A percentile compares a stretch with the other conserved stretches of the same genome.
Conservation (phyloP, 2,888 invertebrate genomes). For the Danaus chrysippus region DNA sequence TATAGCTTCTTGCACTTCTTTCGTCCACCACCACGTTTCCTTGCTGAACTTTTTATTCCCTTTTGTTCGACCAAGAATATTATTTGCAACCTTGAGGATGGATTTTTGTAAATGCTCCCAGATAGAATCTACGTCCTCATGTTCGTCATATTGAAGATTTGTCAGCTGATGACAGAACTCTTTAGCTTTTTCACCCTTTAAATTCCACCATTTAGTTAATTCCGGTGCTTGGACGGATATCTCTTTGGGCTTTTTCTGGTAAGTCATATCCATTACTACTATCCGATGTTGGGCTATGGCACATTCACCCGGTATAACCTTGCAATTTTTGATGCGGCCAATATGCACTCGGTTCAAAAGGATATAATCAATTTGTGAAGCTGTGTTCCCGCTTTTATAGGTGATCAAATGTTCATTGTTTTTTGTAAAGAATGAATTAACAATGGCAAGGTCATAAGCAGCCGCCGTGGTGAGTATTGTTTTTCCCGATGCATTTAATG, state of each 20-base stretch:
- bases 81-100: conserved; percentile 6
- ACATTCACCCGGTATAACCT: conserved; percentile 11
- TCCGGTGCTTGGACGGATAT: conserved; percentile 10
- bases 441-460: too few species aligned
- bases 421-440: background rate
- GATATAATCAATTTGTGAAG: conserved; percentile 5
- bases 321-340: conserved; percentile 11
- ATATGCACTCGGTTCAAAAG: conserved; percentile 4
- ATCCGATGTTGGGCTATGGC: conserved; percentile 9
- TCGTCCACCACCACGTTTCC: conserved; percentile 3
- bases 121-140: conserved; percentile 7
- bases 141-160: background rate
- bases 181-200: background rate
- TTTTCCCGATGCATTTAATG: too few species aligned
- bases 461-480: too few species aligned
- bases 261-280: conserved; percentile 13
- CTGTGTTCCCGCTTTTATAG: conserved; percentile 7
- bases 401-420: conserved; percentile 6
- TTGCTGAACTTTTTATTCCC: too few species aligned
- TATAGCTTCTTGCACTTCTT: conserved; percentile 3
- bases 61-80: conserved; percentile 8
- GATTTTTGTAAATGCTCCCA: conserved; percentile 2
- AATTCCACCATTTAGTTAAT: conserved; percentile 8
- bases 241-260: background rate
- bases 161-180: background rate